Evolutionary conservation across 2,888 invertebrate genomes (phyloP), one percentile per base, ranked within the genome.

Genomic region (Cancer borealis): DNA sequence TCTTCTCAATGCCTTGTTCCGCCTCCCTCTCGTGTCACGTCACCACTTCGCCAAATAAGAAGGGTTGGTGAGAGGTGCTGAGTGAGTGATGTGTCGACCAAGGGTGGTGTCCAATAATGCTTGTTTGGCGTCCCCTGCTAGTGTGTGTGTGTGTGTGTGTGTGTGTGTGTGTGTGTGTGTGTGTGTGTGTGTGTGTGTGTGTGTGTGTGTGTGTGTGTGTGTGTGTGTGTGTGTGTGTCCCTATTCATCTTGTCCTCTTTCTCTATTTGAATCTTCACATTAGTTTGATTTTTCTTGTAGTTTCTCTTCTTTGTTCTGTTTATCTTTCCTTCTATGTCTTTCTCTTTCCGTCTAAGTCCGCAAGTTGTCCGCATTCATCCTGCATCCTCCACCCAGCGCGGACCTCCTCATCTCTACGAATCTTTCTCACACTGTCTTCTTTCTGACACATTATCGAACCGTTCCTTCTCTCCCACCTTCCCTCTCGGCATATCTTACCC

Each of bases 401-500:
- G 84, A 3, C 84, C 84, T 84, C 5, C 12, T 84, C 73, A 26
- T 39, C 39, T 84, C 73, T 5, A n/a, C 21, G 30, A 90, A 89
- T 49, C 54, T 54, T 89, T 10, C 79, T 66, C 21, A 14, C 39
- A 39, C 84, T 84, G 84, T 84, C 39, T 84, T 84, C 84, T 39
- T 84, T 39, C 84, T 49, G 49, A 90, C 49, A 49, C 60, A 90
- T 49, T 90, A 90, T 90, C 47, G 30, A 39, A 54, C 47, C 90
- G 1, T 54, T 30, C 39, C 49, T 54, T 54, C 30, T 26, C 60
- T 17, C 14, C 54, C 17, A 10, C 60, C 49, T 49, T 60, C 39
- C 30, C 87, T 54, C 92, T 49, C 92, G 47, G 46, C 54, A 79
- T 92, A 79, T 87, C 92, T 87, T 21, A n/a, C 54, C 84, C 87